Base-by-base conservation (phyloP, 2,797 vertebrate genomes). In the Pelobates cultripes region DNA sequence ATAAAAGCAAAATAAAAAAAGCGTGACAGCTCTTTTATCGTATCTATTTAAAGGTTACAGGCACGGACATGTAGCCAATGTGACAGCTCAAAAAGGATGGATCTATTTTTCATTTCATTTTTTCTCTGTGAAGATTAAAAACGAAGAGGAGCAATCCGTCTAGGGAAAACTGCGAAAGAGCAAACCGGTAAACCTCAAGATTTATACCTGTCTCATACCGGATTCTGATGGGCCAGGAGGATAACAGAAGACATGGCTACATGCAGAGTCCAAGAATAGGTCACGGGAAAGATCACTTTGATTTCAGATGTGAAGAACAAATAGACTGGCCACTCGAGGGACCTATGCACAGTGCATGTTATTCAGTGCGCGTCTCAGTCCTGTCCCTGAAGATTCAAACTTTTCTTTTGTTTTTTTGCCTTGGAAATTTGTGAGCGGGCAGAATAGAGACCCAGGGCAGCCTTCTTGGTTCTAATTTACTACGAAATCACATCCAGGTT, bases 271-370 rank as follows among this genome's bases (percentile, higher is more conserved):
- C 63, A 79, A 80, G 79, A 81, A 71, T 8, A 84, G 76, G 85
- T 86, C 83, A 84, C 76, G 0, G 0, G 55, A 12, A 51, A 66
- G 64, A 71, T 85, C 0, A 0, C 8, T 53, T 47, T 43, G 43
- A 44, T 79, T 71, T 87, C 61, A 85, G 72, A 86, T 81, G 14
- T 0, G 0, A 43, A 44, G 47, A 81, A 47, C 60, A 83, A 80
- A 72, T n/a, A 51, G 47, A 51, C 47, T 5, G 42, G 12, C 61
- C 77, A 41, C 7, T 10, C 3, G 51, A 41, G 77, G 17, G 47
- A 51, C 47, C 47, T 28, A 2, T 3, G 47, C 47, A 51, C 47
- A 3, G 1, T 51, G 28, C 28, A 5, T 51, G 47, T 10, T 51
- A 10, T 51, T 51, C 47, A 3, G 47, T 6, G 5, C 47, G 10